These are phyloP conservation scores for Deilephila porcellus DNA, from an alignment of 2,888 invertebrate species.

Conservation along the genomic window DNA sequence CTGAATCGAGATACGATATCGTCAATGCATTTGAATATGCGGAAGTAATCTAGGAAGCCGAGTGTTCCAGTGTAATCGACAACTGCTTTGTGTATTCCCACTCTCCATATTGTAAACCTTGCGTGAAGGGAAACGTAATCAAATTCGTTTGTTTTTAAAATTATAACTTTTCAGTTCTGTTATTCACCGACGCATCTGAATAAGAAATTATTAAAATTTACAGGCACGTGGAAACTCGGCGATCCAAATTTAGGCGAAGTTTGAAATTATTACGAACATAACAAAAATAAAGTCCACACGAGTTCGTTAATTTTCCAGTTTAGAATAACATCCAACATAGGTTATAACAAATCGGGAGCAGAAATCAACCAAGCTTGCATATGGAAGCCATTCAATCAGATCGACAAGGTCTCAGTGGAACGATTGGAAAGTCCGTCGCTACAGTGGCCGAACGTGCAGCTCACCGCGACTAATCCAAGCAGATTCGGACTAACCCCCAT, in stretches of 20 bases:
- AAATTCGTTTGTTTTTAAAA: slow-evolving; percentile 22
- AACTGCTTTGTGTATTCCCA: not conserved
- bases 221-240: slow-evolving; percentile 35
- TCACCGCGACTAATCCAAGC: slow-evolving; percentile 72
- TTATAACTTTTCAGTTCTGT: slow-evolving; percentile 30
- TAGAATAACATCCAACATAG: not conserved
- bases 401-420: slow-evolving; percentile 59
- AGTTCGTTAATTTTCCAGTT: not conserved
- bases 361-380: not conserved
- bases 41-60: slow-evolving; percentile 9
- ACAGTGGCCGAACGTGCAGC: slow-evolving; percentile 53
- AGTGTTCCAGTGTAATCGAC: not conserved
- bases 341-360: not conserved
- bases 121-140: not conserved
- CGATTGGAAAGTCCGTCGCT: slow-evolving; percentile 60
- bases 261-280: slow-evolving; percentile 2
- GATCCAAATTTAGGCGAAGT: slow-evolving; percentile 5
- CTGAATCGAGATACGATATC: slow-evolving; percentile 29
- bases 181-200: slow-evolving; percentile 39
- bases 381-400: slow-evolving; percentile 58
- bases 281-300: not conserved
- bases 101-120: not conserved
- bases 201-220: slow-evolving; percentile 40
- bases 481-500: slow-evolving; percentile 77
- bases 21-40: slow-evolving; percentile 18